Conservation (phyloP, 2,797 vertebrate species). For the Hybognathus amarus region DNA sequence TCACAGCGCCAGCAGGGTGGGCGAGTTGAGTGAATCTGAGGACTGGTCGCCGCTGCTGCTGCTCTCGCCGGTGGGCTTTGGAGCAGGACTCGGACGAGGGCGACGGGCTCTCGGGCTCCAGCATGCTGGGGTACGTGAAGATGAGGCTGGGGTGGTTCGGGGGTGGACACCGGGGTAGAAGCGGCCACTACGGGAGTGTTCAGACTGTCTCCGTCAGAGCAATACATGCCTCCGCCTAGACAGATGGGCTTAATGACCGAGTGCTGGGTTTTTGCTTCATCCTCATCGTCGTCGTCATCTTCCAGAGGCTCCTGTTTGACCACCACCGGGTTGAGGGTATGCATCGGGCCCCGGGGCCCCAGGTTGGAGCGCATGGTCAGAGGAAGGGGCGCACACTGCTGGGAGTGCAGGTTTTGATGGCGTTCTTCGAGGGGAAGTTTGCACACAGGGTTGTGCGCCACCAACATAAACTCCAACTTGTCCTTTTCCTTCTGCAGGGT, state of each 20-base stretch:
- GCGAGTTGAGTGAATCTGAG: slow-evolving; percentile 99
- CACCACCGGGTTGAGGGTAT: slow-evolving; percentile 82
- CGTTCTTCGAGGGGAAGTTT: slow-evolving; percentile 92
- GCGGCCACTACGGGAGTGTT: slow-evolving; percentile 97
- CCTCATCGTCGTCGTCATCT: slow-evolving; percentile 57
- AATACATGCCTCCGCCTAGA: slow-evolving; percentile 86
- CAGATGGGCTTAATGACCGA: slow-evolving; percentile 99
- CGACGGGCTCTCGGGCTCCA: slow-evolving; percentile 96
- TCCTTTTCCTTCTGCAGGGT: slow-evolving; percentile 97
- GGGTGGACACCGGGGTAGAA: slow-evolving; percentile 93
- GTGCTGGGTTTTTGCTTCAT: slow-evolving; percentile 82
- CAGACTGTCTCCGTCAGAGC: slow-evolving; percentile 94
- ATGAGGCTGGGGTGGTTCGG: slow-evolving; percentile 92
- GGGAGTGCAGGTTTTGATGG: slow-evolving; percentile 68
- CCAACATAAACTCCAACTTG: slow-evolving; percentile 98
- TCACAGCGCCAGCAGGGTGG: slow-evolving; percentile 96
- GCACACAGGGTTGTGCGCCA: slow-evolving; percentile 95
- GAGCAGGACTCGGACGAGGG: slow-evolving; percentile 98
- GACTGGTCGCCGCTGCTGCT: slow-evolving; percentile 99
- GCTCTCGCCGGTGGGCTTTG: slow-evolving; percentile 98
- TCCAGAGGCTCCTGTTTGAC: slow-evolving; percentile 96
- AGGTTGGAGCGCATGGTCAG: slow-evolving; percentile 81
- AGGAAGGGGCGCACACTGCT: slow-evolving; percentile 79
- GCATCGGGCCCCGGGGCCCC: slow-evolving; percentile 70
- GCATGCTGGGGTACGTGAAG: slow-evolving; percentile 96